Evolutionary conservation across 2,888 invertebrate genomes (phyloP), one percentile per base, ranked within the genome.

Genomic region (Criorhina ranunculi): DNA sequence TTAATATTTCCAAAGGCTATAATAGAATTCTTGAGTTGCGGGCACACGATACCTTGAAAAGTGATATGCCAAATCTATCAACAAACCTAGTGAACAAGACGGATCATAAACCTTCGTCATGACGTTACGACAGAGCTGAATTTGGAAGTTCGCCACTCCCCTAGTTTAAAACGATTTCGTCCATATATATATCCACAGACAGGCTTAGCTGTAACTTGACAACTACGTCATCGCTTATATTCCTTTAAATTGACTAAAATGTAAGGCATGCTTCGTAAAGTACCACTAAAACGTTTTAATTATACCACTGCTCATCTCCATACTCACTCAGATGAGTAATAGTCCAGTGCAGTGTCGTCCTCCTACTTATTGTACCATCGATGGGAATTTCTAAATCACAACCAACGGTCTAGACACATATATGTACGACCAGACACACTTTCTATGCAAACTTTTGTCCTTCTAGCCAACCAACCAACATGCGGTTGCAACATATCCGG

Each of bases 321-420:
- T 42, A 42, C 42, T 29, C 12, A 5, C 42, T 60, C 55, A 49
- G 2, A 37, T 40, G 29, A 37, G n/a, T 33, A 73, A 53, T 17
- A n/a, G 9, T 44, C 33, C 19, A 11, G 17, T 46, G 19, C 29
- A n/a, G 40, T 12, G 15, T 57, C 19, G 15, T 57, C 17, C 40
- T 53, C 42, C n/a, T 11, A 0, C 24, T 6, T 57, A 3, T 44
- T 57, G 12, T 11, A 12, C 17, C 9, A 49, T 0, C 49, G 60
- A 82, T 72, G 82, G 62, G 82, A 82, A 82, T 73, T 78, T 53
- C 46, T 5, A 78, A 82, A 78, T 55, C 82, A 66, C 31, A 53
- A 46, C 51, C n/a, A 24, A 9, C 46, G 67, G 77, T 78, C 82
- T 82, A 82, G 78, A 82, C 82, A n/a, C 24, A 11, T 31, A 31